phyloP scores from a whole-genome alignment of 2,797 vertebrate genomes.

The Myotis daubentonii region DNA sequence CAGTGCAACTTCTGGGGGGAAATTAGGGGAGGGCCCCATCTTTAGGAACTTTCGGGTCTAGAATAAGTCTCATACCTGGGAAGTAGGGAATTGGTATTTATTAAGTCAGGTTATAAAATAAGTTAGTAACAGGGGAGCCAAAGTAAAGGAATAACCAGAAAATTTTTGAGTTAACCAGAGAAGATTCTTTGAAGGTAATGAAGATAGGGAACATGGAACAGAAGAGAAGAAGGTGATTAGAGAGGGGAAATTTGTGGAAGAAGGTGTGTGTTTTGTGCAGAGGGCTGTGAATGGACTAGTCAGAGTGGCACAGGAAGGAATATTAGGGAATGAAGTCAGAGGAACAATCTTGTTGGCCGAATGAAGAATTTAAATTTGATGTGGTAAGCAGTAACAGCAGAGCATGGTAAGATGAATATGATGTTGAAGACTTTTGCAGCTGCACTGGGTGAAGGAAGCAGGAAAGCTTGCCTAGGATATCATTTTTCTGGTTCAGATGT shows the following conservation, averaged over 20 bases:
- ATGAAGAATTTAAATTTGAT: slow-evolving; percentile 8
- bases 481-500: neutral
- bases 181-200: slow-evolving; percentile 35
- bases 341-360: neutral
- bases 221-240: neutral
- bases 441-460: slow-evolving; percentile 9
- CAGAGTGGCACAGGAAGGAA: neutral
- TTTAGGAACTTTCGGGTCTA: slow-evolving; percentile 43
- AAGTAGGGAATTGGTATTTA: slow-evolving; percentile 6
- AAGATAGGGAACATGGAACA: neutral
- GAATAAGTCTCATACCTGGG: neutral
- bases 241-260: neutral
- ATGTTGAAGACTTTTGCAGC: neutral
- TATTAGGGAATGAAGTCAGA: slow-evolving; percentile 19
- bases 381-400: neutral
- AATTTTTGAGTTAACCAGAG: slow-evolving; percentile 41
- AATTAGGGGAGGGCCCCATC: neutral
- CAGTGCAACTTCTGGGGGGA: neutral
- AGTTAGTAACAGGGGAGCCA: slow-evolving; percentile 21
- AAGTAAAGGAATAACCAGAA: slow-evolving; percentile 50
- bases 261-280: neutral
- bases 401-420: neutral
- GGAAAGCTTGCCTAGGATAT: neutral
- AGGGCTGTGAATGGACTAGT: neutral
- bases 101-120: slow-evolving; percentile 53